Percentiles rank a stretch among this genome's conserved stretches.
These are phyloP conservation scores for Drosophila pseudoananassae DNA, from an alignment of 1,140 invertebrate genomes.

Conservation along the genomic window DNA sequence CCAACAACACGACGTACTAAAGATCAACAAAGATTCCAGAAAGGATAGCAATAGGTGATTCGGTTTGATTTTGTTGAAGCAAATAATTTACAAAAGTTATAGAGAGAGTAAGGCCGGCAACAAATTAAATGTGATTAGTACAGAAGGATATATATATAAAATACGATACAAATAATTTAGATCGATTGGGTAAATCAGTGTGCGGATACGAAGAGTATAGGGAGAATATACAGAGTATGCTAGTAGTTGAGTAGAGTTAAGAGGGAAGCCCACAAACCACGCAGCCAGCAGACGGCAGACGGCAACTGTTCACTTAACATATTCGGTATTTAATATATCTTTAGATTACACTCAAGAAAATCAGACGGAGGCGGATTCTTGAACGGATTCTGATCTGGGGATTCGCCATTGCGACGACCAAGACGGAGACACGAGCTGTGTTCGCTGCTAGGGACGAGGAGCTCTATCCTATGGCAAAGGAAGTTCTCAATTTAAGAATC, in stretches of 20 bases:
- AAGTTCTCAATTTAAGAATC: conserved; percentile 40
- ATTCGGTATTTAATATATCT: conserved; percentile 81
- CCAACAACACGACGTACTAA: conserved; percentile 14
- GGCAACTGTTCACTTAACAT: conserved; percentile 78
- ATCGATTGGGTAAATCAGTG: conserved; percentile 54
- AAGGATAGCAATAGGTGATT: conserved; percentile 33
- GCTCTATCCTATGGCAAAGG: conserved; percentile 70
- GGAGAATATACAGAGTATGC: conserved; percentile 46
- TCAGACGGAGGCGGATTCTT: conserved; percentile 34
- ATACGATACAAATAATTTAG: conserved; percentile 58
- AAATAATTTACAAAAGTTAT: conserved; percentile 64
- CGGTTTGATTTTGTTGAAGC: conserved; percentile 38
- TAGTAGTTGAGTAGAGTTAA: conserved; percentile 39
- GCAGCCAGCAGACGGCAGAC: conserved; percentile 41
- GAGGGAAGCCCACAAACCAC: conserved; percentile 76
- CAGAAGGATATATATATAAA: conserved; percentile 33
- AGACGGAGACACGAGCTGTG: conserved; percentile 13
- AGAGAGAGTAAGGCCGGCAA: conserved; percentile 51
- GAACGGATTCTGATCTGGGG: conserved; percentile 7
- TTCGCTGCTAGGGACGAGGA: conserved; percentile 51
- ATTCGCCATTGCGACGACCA: conserved; percentile 2
- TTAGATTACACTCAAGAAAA: conserved; percentile 49
- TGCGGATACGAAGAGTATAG: conserved; percentile 50
- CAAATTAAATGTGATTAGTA: conserved; percentile 68
- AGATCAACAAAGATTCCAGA: conserved; percentile 27